Percentiles rank a stretch among this genome's conserved stretches.
These are phyloP conservation scores for Carposina sasakii DNA, from an alignment of 1,140 invertebrate genomes.

Conservation along the genomic window DNA sequence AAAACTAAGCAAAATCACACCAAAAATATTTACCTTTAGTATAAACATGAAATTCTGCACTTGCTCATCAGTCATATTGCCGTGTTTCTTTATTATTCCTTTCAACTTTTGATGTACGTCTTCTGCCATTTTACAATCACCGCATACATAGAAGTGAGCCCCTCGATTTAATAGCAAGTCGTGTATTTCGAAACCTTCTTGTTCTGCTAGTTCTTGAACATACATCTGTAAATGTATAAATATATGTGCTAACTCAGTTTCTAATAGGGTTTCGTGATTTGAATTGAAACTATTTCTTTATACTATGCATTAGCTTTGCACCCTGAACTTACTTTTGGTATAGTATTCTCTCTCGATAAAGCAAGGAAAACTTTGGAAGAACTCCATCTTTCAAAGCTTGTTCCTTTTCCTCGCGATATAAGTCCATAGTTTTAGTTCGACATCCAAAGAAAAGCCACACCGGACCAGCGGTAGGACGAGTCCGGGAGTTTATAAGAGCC, in stretches of 20 bases:
- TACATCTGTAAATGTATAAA: constrained; percentile 81
- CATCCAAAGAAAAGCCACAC: constrained; percentile 96
- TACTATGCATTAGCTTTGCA: neutral
- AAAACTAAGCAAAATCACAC: neutral
- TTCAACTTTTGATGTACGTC: constrained; percentile 96
- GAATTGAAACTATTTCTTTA: neutral
- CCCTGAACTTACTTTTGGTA: constrained; percentile 82
- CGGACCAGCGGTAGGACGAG: constrained; percentile 73
- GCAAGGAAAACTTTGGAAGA: constrained; percentile 87
- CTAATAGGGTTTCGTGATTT: neutral
- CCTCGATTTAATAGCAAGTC: constrained; percentile 83
- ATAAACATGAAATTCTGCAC: constrained; percentile 90
- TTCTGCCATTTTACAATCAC: constrained; percentile 99
- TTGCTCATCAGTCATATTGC: constrained; percentile 84
- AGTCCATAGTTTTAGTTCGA: constrained; percentile 84
- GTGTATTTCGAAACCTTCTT: constrained; percentile 85
- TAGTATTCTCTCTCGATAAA: constrained; percentile 85
- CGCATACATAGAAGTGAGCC: constrained; percentile 97
- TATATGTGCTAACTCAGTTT: neutral
- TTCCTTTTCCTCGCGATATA: constrained; percentile 90
- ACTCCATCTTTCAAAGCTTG: constrained; percentile 83
- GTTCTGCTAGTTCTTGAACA: constrained; percentile 91
- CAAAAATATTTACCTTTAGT: constrained; percentile 80
- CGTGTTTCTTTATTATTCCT: constrained; percentile 88
- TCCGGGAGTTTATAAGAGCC: constrained; percentile 42